These are phyloP conservation scores for Pseudonaja textilis DNA, from an alignment of 2,113 vertebrate genomes.

Conservation along the genomic window DNA sequence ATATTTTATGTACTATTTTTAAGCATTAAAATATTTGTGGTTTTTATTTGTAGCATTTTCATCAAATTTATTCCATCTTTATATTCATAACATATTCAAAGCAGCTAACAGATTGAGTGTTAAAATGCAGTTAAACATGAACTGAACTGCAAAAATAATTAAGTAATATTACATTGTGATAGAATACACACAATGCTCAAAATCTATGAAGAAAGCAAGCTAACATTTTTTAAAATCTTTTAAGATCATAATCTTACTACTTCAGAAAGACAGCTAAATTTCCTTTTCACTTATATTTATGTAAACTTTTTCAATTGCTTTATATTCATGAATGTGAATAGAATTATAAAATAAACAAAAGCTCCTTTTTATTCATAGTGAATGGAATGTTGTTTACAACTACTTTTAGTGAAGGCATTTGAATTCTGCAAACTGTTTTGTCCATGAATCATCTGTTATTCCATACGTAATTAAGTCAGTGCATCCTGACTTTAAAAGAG, in stretches of 20 bases:
- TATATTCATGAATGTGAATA: not conserved
- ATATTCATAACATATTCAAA: not conserved
- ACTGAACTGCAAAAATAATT: not conserved
- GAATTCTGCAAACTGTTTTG: slow-evolving; percentile 33
- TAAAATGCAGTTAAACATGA: not conserved
- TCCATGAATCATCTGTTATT: slow-evolving; percentile 41
- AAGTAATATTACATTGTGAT: not conserved
- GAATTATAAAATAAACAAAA: slow-evolving; percentile 23
- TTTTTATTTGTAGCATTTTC: not conserved
- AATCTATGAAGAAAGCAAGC: not conserved
- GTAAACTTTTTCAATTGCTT: not conserved
- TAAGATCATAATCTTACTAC: not conserved
- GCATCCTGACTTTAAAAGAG: slow-evolving; percentile 27
- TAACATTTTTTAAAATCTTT: not conserved
- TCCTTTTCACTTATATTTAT: slow-evolving; percentile 1
- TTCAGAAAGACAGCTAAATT: not conserved
- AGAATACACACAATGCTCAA: not conserved
- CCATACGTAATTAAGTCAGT: slow-evolving; percentile 38
- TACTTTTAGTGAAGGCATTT: slow-evolving; percentile 28
- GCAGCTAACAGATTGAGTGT: not conserved
- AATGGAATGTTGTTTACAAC: slow-evolving; percentile 28
- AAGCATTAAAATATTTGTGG: not conserved
- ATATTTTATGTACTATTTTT: not conserved
- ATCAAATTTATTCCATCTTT: not conserved
- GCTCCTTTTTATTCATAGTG: slow-evolving; percentile 4